A percentile compares a stretch with the other conserved stretches of the same genome.
Conservation (phyloP, 2,113 vertebrate genomes). For the Rhizomys pruinosus region DNA sequence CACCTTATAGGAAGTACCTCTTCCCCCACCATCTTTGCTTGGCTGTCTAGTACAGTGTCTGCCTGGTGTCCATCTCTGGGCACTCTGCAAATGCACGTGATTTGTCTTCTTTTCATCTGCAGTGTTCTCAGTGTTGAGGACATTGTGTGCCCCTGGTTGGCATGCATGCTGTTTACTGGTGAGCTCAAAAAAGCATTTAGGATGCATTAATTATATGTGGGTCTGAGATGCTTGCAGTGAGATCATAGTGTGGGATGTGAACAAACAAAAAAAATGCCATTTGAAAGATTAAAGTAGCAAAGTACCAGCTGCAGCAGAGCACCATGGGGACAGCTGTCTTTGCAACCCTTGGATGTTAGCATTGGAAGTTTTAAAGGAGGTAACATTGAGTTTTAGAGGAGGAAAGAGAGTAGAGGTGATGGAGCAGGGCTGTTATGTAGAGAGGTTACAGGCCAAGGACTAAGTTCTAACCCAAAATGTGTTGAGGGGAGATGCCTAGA, state of each 20-base stretch:
- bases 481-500: background rate
- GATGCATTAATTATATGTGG: background rate
- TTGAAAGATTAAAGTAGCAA: background rate
- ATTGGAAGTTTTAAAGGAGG: background rate
- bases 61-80: background rate
- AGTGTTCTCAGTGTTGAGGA: background rate
- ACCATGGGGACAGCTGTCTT: background rate
- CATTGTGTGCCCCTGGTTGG: background rate
- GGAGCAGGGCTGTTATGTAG: background rate
- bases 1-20: background rate
- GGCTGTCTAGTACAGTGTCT: background rate
- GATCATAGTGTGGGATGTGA: background rate
- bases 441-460: background rate
- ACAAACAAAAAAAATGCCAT: background rate
- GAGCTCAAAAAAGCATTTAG: background rate
- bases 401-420: background rate
- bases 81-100: background rate
- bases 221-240: background rate
- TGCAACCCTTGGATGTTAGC: background rate
- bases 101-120: background rate
- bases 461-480: background rate
- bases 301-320: rapidly evolving
- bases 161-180: background rate
- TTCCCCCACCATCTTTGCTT: background rate
- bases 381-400: no score